These are phyloP conservation scores for Mesorhabditis belari DNA, from an alignment of 2,888 invertebrate genomes.

Conservation along the genomic window DNA sequence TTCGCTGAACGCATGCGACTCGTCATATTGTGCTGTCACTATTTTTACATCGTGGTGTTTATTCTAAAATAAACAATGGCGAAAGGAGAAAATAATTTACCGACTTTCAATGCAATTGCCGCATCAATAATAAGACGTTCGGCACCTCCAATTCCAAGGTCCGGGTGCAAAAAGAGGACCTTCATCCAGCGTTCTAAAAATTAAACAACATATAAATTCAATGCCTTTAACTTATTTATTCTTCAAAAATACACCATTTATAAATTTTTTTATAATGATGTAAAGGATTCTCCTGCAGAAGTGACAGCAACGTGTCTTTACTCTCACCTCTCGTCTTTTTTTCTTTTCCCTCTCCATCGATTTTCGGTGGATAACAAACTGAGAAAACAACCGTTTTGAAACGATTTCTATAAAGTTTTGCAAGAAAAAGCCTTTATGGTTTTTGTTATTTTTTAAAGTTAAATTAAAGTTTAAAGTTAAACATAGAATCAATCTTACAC, in stretches of 20 bases:
- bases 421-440: too few species aligned
- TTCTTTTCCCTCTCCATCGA: too few species aligned
- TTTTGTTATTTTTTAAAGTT: too few species aligned
- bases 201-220: too few species aligned
- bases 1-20: slow-evolving; percentile 86
- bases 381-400: too few species aligned
- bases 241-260: not conserved
- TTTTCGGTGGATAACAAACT: too few species aligned
- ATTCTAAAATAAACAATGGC: not conserved
- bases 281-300: not conserved
- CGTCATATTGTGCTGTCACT: slow-evolving; percentile 87
- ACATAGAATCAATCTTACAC: too few species aligned
- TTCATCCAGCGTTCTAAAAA: slow-evolving; percentile 15
- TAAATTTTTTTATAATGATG: not conserved
- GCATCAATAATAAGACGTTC: slow-evolving; percentile 83
- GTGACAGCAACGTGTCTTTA: too few species aligned
- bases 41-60: slow-evolving; percentile 74
- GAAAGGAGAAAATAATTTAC: not conserved
- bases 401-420: too few species aligned
- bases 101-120: slow-evolving; percentile 73
- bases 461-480: too few species aligned
- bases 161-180: slow-evolving; percentile 78
- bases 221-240: too few species aligned
- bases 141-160: slow-evolving; percentile 96
- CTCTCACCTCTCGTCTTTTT: too few species aligned